phyloP scores from a whole-genome alignment of 1,140 invertebrate genomes.

The Zaprionus ghesquierei region DNA sequence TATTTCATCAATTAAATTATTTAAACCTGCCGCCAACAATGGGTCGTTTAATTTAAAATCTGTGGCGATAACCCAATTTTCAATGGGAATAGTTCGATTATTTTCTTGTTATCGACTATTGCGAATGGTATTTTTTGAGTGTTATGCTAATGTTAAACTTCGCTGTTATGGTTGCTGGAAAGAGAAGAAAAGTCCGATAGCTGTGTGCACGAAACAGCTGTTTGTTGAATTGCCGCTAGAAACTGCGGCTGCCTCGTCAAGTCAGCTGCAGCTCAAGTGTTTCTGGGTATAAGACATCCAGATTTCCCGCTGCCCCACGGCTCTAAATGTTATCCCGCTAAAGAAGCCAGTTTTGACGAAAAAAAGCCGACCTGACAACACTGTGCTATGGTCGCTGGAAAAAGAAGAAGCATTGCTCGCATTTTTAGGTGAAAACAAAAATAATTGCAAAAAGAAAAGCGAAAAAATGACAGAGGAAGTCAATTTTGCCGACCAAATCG shows the following conservation, averaged over 20 bases:
- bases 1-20: neutral
- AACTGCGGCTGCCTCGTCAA: too few species aligned
- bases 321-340: too few species aligned
- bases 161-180: neutral
- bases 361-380: too few species aligned
- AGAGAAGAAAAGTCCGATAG: too few species aligned
- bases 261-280: too few species aligned
- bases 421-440: constrained; percentile 16
- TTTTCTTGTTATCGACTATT: neutral
- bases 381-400: neutral
- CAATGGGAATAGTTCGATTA: neutral
- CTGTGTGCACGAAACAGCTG: too few species aligned
- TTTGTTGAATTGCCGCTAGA: too few species aligned
- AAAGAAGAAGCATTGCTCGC: constrained; percentile 20
- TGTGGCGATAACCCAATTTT: neutral
- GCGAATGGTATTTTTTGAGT: neutral
- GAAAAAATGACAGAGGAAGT: constrained; percentile 67
- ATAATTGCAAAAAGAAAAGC: neutral
- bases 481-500: constrained; percentile 83
- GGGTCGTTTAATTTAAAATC: neutral
- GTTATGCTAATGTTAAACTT: neutral
- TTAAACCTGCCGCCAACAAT: neutral
- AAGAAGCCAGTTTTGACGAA: too few species aligned
- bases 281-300: too few species aligned
- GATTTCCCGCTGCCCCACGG: too few species aligned